phyloP scores from a whole-genome alignment of 2,797 vertebrate species.

The Garrulus glandarius region DNA sequence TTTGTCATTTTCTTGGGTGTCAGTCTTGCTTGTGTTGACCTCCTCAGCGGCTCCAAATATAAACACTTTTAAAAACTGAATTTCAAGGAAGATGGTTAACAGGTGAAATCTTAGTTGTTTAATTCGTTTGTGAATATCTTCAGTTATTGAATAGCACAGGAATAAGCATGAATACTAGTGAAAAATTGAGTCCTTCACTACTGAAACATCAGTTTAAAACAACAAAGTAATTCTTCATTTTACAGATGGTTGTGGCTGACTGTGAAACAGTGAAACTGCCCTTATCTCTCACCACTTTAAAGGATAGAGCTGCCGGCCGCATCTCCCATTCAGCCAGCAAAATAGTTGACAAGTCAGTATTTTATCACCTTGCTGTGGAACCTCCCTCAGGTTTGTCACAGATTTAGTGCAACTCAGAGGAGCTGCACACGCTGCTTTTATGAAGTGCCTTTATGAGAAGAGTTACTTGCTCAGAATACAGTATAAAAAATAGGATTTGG shows the following conservation, averaged over 20 bases:
- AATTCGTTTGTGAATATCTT: neutral
- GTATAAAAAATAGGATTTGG: neutral
- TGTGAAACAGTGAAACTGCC: neutral
- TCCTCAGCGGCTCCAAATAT: neutral
- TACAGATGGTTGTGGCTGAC: neutral
- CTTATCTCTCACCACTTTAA: neutral
- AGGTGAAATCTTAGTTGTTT: neutral
- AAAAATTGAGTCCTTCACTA: neutral
- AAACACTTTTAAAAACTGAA: neutral
- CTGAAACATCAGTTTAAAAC: neutral
- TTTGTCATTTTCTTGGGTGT: neutral
- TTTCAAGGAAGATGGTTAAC: neutral
- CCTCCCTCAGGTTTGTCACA: neutral
- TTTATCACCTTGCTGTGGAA: neutral
- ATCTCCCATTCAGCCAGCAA: neutral
- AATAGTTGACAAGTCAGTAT: neutral
- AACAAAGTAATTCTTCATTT: neutral
- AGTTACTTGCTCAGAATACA: neutral
- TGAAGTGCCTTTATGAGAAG: neutral
- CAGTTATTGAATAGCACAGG: neutral
- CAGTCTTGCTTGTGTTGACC: neutral
- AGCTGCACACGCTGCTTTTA: neutral
- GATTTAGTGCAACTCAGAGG: neutral
- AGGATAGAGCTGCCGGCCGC: neutral
- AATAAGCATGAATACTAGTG: neutral